Evolutionary conservation across 2,888 invertebrate species (phyloP), one percentile per base, ranked within the genome.

Genomic region (Plebejus melissa): DNA sequence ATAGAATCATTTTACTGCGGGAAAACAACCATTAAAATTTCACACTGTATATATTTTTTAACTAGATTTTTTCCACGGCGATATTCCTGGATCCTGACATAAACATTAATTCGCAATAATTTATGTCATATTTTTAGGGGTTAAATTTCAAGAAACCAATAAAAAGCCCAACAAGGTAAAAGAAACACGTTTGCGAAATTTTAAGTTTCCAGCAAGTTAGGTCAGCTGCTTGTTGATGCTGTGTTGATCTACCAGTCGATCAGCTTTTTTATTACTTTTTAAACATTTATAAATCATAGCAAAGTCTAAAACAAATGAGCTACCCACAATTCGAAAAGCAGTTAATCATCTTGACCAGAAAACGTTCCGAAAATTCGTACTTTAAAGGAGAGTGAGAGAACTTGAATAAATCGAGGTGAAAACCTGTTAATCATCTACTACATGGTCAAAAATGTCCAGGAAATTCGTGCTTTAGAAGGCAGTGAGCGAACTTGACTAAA

Each of bases 321-420:
- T 16, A 16, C 13, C 22, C 22, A 22, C 22, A 22, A 22, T 22
- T 0, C 16, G 54, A 54, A 54, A 54, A 54, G 46, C 46, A 1
- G 57, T 16, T n/a, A 57, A 57, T 57, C 5, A n/a, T n/a, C n/a
- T n/a, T 57, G 6, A n/a, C 57, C 57, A 57, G 16, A n/a, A 57
- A 16, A 13, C 22, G 16, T n/a, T 6, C 16, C 11, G 9, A 6
- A 57, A 57, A 58, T n/a, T 22, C 7, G 6, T 22, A 5, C 58
- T 58, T 22, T n/a, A 9, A 2, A 22, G 28, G 2, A 6, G 9
- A 38, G 69, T 38, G n/a, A 69, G 69, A 7, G 69, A 22, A 38
- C 69, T 69, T 69, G 38, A 69, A 69, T 38, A 69, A 69, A 69
- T 69, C 41, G 70, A 3, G 9, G 6, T 70, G 54, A 54, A 54